Evolutionary conservation across 2,113 vertebrate genomes (phyloP).

Genomic region (Sclerurus mexicanus): DNA sequence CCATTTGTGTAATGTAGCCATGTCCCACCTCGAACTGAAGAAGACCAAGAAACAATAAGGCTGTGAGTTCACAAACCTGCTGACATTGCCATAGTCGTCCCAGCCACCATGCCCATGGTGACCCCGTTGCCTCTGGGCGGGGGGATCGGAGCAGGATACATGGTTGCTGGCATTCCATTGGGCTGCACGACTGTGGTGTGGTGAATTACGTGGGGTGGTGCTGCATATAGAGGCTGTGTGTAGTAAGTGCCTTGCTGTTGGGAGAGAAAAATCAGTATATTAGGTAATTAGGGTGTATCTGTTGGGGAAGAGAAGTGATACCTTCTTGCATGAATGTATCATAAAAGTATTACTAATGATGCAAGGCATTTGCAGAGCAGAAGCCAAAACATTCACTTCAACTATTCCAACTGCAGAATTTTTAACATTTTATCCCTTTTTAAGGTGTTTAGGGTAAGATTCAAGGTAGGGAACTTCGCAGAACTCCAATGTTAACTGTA

Average conservation of each 20-base stretch:
- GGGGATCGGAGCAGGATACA: constrained; percentile 89
- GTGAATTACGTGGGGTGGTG: constrained; percentile 97
- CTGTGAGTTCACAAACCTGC: constrained; percentile 77
- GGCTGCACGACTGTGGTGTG: constrained; percentile 99
- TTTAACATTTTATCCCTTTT: background rate
- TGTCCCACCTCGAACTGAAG: accelerated
- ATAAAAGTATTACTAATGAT: background rate
- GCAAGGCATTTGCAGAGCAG: background rate
- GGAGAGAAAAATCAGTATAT: background rate
- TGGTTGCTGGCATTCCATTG: constrained; percentile 94
- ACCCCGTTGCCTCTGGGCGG: constrained; percentile 85
- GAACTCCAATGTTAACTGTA: background rate
- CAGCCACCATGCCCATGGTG: constrained; percentile 97
- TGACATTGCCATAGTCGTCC: constrained; percentile 99
- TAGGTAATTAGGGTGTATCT: background rate
- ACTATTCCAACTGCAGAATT: background rate
- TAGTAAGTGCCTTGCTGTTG: constrained; percentile 95
- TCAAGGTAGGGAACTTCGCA: background rate
- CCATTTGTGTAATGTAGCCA: accelerated
- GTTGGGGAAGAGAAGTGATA: background rate
- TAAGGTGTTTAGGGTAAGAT: background rate
- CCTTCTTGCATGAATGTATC: background rate
- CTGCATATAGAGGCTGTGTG: constrained; percentile 96
- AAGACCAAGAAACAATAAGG: accelerated
- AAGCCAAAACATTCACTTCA: background rate